Base-by-base conservation (phyloP, 2,797 vertebrate species). In the Pseudochromis fuscus region DNA sequence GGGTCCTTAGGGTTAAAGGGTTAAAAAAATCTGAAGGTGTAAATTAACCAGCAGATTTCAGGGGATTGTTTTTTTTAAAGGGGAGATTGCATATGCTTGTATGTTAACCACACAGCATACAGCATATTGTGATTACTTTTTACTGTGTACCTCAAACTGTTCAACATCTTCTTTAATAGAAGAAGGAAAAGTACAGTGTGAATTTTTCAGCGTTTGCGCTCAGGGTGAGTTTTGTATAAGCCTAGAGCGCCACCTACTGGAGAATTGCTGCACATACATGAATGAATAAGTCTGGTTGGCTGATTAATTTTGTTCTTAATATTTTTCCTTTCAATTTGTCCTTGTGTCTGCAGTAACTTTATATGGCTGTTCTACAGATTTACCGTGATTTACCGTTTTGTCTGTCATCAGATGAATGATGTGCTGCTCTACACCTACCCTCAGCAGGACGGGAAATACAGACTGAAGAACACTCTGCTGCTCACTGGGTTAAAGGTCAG, bases 391-490 rank as follows among this genome's bases (percentile, higher is more conserved):
- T 9, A 8, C 7, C 3, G 33, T 35, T 19, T 9, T 44, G 21
- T 75, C 7, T 87, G 31, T 74, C 84, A 19, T 38, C 75, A 99
- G 98, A 98, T 99, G 97, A 99, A 95, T 28, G 97, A 99, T 19
- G 89, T 98, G 75, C 91, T 99, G 77, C 94, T 99, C 21, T 99
- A 99, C 86, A 98, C 98, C 0, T 97, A 95, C 81, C 97, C 98
- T 48, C 96, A 98, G 91, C 98, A 98, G 89, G 96, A 97, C 9
- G 97, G 98, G 31, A 99, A 97, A 91, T 99, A 98, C 89, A 93
- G 91, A 76, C 94, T 99, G 80, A 98, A 96, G 88, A 97, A 95
- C 72, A 95, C 94, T 0, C 91, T 98, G 78, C 67, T 91, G 0
- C 94, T 99, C 61, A 92, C 94, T 63, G 93, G 91, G 56, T 93